Percentiles rank a stretch among this genome's conserved stretches.
Conservation (phyloP, 2,797 vertebrate genomes). For the Iguana delicatissima region DNA sequence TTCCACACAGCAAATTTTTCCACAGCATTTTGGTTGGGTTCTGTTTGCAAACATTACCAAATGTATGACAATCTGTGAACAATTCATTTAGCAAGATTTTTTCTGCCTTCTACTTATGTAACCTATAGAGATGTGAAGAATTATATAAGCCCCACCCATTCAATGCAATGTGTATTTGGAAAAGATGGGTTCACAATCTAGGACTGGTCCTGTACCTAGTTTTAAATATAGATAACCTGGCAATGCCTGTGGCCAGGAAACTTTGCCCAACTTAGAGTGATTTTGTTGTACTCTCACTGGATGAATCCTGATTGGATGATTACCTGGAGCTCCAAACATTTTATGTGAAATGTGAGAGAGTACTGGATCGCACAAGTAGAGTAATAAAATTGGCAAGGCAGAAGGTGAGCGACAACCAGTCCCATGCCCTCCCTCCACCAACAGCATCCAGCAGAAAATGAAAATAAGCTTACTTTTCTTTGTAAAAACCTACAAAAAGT, state of each 20-base stretch:
- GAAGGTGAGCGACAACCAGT: too few species aligned
- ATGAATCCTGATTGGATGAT: too few species aligned
- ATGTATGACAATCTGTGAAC: background rate
- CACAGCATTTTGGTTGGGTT: fast-evolving
- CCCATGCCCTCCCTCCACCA: too few species aligned
- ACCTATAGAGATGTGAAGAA: background rate
- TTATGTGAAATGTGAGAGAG: too few species aligned
- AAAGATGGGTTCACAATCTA: background rate
- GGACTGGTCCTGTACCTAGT: background rate
- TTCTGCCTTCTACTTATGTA: background rate
- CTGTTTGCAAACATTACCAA: background rate
- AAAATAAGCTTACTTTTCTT: too few species aligned
- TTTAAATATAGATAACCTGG: background rate
- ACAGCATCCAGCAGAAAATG: too few species aligned
- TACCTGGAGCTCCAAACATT: too few species aligned
- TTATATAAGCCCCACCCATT: background rate
- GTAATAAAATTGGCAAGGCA: too few species aligned
- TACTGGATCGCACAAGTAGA: too few species aligned
- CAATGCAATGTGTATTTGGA: background rate
- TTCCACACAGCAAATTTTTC: background rate
- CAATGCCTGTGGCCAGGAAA: background rate
- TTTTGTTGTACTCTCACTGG: too few species aligned
- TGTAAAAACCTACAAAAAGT: too few species aligned
- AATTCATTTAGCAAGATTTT: background rate
- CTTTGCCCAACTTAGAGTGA: background rate